Base-by-base conservation (phyloP, 2,888 invertebrate genomes). In the Lamellibrachia columna region DNA sequence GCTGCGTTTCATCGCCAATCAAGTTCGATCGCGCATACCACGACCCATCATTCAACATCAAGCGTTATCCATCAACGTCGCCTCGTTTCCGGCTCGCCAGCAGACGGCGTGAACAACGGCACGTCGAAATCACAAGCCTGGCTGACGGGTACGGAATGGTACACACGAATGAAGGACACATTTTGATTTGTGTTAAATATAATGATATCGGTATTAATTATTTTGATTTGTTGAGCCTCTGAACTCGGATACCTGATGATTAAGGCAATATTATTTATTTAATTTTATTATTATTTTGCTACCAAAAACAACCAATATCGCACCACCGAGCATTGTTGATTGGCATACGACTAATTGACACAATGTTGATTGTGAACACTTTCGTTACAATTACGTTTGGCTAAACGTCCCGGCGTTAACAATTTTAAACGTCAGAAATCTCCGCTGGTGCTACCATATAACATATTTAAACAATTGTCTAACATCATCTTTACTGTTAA, bases 31-130 rank as follows among this genome's bases (percentile, higher is more conserved):
- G 75, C 75, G 75, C 75, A n/a, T 75, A 75, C 22, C 75, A 22
- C 75, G 75, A 75, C 75, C 75, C 22, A 75, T 75, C 75, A 75
- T 75, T 75, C 75, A 75, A 75, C 75, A 75, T 75, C 75, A 75
- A 75, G 75, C 11, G 75, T 75, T 0, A 75, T 75, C 75, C 75
- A 75, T 75, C 75, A 75, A 75, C 15, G 75, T 75, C 75, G 1
- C 22, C 22, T 75, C 75, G 75, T 75, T 75, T 75, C 75, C 75
- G 75, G 75, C 75, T n/a, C 22, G 75, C 75, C 75, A 75, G 75
- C 22, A 75, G 75, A 75, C 75, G 75, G 22, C 75, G 75, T n/a
- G 75, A 75, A 75, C 15, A 15, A 75, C 75, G 75, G 75, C 75
- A n/a, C 15, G 75, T 75, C 75, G 75, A 75, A 75, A 75, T 75